phyloP scores from a whole-genome alignment of 2,888 invertebrate genomes.

The Drosophila atripex region DNA sequence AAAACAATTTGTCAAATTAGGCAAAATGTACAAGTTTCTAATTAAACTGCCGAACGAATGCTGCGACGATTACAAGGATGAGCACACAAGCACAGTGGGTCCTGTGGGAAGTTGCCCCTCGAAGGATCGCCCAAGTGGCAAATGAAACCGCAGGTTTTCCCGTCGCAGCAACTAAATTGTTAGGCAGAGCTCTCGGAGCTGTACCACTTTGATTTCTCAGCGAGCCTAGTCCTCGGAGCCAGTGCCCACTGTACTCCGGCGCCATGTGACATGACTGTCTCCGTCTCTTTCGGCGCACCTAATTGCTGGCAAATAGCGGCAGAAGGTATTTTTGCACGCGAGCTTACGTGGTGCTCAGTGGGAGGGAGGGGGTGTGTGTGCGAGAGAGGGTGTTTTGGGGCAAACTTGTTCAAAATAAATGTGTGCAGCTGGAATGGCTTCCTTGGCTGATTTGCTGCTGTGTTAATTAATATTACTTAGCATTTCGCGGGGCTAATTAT shows the following conservation, averaged over 20 bases:
- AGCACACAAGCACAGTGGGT: constrained; percentile 10
- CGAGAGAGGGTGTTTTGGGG: constrained; percentile 18
- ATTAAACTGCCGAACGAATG: constrained; percentile 63
- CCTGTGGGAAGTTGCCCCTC: not conserved
- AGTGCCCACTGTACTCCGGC: constrained; percentile 32
- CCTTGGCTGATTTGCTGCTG: constrained; percentile 39
- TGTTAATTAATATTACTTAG: constrained; percentile 69
- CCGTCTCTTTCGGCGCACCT: constrained; percentile 53
- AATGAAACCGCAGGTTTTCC: not conserved
- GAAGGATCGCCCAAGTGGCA: too few species aligned
- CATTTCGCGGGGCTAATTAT: constrained; percentile 53
- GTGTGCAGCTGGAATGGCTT: constrained; percentile 48
- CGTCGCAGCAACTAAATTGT: too few species aligned
- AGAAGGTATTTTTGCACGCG: constrained; percentile 41
- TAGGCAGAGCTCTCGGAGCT: too few species aligned
- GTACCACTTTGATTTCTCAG: not conserved
- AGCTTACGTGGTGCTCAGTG: constrained; percentile 4
- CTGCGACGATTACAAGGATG: constrained; percentile 20
- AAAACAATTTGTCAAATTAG: constrained; percentile 79
- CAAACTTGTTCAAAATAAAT: constrained; percentile 68
- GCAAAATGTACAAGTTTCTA: constrained; percentile 78
- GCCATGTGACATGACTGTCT: constrained; percentile 50
- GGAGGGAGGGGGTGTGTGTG: too few species aligned
- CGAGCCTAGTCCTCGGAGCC: too few species aligned
- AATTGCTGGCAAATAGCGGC: constrained; percentile 75